A percentile compares a stretch with the other conserved stretches of the same genome.
These are phyloP conservation scores for Miltochrista miniata DNA, from an alignment of 2,888 invertebrate species.

Conservation along the genomic window DNA sequence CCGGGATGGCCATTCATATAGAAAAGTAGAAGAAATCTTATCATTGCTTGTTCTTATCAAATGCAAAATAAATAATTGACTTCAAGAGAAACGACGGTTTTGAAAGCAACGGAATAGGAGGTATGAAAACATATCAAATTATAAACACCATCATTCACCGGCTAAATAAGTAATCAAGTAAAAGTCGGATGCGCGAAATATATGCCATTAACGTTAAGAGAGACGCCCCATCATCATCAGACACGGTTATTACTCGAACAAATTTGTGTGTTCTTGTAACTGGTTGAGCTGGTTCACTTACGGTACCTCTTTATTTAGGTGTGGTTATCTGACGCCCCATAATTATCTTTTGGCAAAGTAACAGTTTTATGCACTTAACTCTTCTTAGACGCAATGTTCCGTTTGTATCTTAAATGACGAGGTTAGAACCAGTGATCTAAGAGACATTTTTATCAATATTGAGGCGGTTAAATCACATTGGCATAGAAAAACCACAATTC, in stretches of 20 bases:
- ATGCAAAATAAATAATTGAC: too few relatives aligned
- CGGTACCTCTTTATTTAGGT: slow-evolving; percentile 5
- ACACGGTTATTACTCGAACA: slow-evolving; percentile 2
- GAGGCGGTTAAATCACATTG: too few relatives aligned
- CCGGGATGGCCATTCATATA: too few relatives aligned
- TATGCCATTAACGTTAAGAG: slow-evolving; percentile 1
- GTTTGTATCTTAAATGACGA: too few relatives aligned
- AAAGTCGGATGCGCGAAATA: neutral
- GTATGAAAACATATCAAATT: neutral
- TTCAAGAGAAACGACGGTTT: too few relatives aligned
- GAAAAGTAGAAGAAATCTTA: too few relatives aligned
- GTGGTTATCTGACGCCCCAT: neutral
- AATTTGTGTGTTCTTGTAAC: slow-evolving; percentile 3
- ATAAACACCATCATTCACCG: neutral
- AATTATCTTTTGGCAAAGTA: neutral
- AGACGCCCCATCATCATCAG: slow-evolving; percentile 11
- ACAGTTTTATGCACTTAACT: neutral
- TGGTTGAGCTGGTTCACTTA: slow-evolving; percentile 6
- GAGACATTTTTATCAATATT: too few relatives aligned
- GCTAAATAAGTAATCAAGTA: slow-evolving; percentile 3
- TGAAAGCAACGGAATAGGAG: too few relatives aligned
- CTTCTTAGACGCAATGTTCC: too few relatives aligned
- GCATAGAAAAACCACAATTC: too few relatives aligned
- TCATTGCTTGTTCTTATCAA: too few relatives aligned
- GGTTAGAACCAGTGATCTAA: too few relatives aligned